A percentile compares a stretch with the other conserved stretches of the same genome.
phyloP scores from a whole-genome alignment of 37 sponge, comb jelly and placozoan genomes.

The Aplysina aerophoba region DNA sequence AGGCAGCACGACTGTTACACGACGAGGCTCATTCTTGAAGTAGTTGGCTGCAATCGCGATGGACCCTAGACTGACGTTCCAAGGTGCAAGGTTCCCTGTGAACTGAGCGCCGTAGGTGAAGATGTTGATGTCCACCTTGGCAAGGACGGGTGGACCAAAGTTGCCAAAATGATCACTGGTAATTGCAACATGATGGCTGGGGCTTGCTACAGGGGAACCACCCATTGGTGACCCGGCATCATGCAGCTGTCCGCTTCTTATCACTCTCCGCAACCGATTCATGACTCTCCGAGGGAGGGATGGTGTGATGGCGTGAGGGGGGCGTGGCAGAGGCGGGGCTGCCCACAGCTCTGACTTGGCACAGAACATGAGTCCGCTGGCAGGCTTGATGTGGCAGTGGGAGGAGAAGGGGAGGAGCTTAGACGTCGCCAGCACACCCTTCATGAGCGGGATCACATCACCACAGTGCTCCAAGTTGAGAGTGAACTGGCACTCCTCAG shows the following conservation, averaged over 20 bases:
- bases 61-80: constrained; percentile 14
- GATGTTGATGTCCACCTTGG: neutral
- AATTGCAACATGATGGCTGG: neutral
- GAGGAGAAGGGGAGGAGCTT: neutral
- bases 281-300: too few relatives aligned
- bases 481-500: neutral
- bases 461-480: constrained; percentile 53
- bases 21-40: constrained; percentile 40
- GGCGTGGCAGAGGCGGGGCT: too few relatives aligned
- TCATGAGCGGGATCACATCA: constrained; percentile 31
- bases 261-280: too few relatives aligned
- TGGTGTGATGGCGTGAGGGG: too few relatives aligned
- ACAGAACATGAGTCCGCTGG: neutral
- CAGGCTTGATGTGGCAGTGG: neutral
- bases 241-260: constrained; percentile 3
- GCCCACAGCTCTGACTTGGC: neutral
- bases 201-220: neutral
- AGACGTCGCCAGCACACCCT: constrained; percentile 1
- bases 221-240: neutral
- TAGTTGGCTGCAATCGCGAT: constrained; percentile 40
- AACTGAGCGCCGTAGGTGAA: neutral
- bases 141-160: neutral
- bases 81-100: neutral
- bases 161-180: neutral
- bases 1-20: neutral